Evolutionary conservation across 2,113 vertebrate genomes (phyloP), one percentile per base, ranked within the genome.

Genomic region (Pavo muticus): DNA sequence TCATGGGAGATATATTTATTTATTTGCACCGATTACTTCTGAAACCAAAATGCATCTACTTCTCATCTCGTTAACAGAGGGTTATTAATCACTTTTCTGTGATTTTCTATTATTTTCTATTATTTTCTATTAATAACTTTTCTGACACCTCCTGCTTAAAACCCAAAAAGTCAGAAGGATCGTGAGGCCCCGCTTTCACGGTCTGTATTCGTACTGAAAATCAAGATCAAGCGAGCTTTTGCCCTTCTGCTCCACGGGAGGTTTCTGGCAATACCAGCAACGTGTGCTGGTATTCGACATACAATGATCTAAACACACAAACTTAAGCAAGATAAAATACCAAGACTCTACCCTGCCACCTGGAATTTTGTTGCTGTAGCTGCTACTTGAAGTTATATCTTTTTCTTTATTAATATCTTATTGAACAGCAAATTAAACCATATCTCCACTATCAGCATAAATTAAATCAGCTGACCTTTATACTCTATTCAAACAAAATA

Each of bases 41-140:
- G 81, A 95, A 98, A 94, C 70, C 14, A 35, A 97, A 97, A 91
- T 16, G n/a, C 67, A 96, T 92, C 78, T 95, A 93, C 88, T 93
- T 96, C 96, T 96, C 47, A 81, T 97, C 95, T 96, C 89, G 95
- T 97, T 97, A 97, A 92, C 48, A 85, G 35, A 45, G 76, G 39
- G 74, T 52, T 95, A 88, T 96, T 96, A 96, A 96, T 96, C 77
- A 59, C 72, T 30, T n/a, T n/a, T n/a, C n/a, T n/a, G n/a, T n/a
- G n/a, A n/a, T n/a, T n/a, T n/a, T n/a, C n/a, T n/a, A n/a, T n/a
- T n/a, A n/a, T n/a, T n/a, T n/a, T n/a, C n/a, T n/a, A n/a, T n/a
- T n/a, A n/a, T n/a, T n/a, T n/a, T n/a, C n/a, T n/a, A n/a, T n/a
- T n/a, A n/a, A n/a, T n/a, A n/a, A n/a, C n/a, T n/a, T n/a, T n/a